Conservation (phyloP, 2,797 vertebrate species). For the Prionace glauca region DNA sequence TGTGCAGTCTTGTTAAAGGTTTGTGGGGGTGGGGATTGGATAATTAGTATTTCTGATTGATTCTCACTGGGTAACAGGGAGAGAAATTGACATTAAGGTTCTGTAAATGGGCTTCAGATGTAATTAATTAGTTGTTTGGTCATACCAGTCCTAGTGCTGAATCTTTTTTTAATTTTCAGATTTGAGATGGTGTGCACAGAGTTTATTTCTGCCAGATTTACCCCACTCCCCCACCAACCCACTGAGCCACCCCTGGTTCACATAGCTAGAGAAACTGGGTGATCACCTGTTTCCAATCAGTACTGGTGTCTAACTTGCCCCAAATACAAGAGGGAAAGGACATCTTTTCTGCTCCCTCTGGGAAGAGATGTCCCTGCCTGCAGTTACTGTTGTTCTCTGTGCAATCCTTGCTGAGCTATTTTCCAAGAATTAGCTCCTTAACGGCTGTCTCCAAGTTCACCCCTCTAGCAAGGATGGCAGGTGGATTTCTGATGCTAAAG, state of each 20-base stretch:
- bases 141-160: neutral
- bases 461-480: too few species aligned
- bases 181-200: neutral
- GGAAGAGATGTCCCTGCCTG: neutral
- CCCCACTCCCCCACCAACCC: neutral
- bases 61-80: neutral
- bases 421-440: too few species aligned
- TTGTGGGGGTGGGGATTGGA: neutral
- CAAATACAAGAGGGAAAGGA: neutral
- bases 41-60: slow-evolving; percentile 22
- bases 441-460: too few species aligned
- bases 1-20: neutral
- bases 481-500: too few species aligned
- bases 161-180: neutral
- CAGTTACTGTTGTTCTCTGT: neutral
- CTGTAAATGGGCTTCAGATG: neutral
- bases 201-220: neutral
- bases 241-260: neutral
- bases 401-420: too few species aligned
- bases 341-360: neutral
- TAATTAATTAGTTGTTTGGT: neutral
- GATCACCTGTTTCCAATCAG: neutral
- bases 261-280: neutral
- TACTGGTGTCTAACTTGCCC: neutral
- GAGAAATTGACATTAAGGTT: neutral